Conservation (phyloP, 1,140 invertebrate species). For the Lepidurus apus region DNA sequence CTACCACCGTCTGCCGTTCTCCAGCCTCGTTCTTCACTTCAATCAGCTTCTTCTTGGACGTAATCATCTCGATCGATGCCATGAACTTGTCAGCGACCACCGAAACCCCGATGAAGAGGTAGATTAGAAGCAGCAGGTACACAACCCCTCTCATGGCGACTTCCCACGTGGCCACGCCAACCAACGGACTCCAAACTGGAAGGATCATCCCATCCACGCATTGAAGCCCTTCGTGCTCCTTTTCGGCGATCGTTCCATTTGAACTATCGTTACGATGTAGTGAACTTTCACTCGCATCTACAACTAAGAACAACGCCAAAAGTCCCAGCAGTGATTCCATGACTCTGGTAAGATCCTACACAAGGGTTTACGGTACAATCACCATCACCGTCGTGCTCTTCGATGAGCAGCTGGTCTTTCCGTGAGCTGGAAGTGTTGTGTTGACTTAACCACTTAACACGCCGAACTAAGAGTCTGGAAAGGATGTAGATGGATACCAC, state of each 20-base stretch:
- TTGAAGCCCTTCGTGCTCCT: not conserved
- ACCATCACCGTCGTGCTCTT: no score
- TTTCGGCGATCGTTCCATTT: not conserved
- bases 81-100: constrained; percentile 53
- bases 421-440: no score
- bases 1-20: constrained; percentile 45
- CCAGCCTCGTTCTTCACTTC: constrained; percentile 47
- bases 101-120: constrained; percentile 51
- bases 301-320: not conserved
- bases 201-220: constrained; percentile 31
- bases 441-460: no score
- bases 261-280: not conserved
- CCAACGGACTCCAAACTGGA: constrained; percentile 30
- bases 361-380: not conserved
- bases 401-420: no score
- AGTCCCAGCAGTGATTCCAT: not conserved
- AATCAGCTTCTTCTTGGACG: constrained; percentile 51
- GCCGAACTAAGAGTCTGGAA: no score
- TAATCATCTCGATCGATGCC: constrained; percentile 53
- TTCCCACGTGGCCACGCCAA: constrained; percentile 25
- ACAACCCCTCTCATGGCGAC: constrained; percentile 31
- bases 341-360: not conserved
- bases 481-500: no score
- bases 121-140: constrained; percentile 46
- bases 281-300: not conserved